These are phyloP conservation scores for Vanessa atalanta DNA, from an alignment of 1,140 invertebrate genomes.

Conservation along the genomic window DNA sequence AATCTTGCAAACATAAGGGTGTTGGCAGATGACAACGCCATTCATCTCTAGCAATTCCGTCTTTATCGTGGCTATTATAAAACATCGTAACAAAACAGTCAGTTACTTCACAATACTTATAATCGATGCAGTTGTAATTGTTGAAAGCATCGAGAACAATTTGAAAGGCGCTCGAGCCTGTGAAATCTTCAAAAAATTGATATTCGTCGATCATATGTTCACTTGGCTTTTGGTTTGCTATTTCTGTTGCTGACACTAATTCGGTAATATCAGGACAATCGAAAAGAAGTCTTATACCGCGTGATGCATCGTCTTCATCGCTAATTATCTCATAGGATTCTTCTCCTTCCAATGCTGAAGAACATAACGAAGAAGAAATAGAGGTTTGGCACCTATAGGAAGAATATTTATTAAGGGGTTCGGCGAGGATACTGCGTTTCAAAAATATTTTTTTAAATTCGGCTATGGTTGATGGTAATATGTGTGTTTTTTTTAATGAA, in stretches of 20 bases:
- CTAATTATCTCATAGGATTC: conserved; percentile 38
- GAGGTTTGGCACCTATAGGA: conserved; percentile 41
- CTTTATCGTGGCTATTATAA: conserved; percentile 66
- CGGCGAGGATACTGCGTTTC: conserved; percentile 65
- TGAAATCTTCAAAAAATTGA: conserved; percentile 75
- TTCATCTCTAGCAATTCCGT: conserved; percentile 60
- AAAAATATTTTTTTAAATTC: conserved; percentile 71
- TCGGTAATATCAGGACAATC: conserved; percentile 72
- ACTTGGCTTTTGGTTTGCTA: conserved; percentile 53
- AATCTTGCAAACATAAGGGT: conserved; percentile 80
- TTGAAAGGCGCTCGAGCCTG: conserved; percentile 56
- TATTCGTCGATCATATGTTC: conserved; percentile 67
- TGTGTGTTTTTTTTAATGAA: conserved; percentile 57
- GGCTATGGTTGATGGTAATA: conserved; percentile 50
- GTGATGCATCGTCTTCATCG: conserved; percentile 34
- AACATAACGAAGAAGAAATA: conserved; percentile 47
- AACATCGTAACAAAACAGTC: conserved; percentile 69
- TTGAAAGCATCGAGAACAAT: conserved; percentile 64
- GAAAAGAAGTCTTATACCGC: conserved; percentile 58
- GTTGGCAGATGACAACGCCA: conserved; percentile 75
- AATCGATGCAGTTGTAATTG: conserved; percentile 72
- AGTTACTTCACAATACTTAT: conserved; percentile 75
- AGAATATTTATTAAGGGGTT: conserved; percentile 55
- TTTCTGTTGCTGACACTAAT: conserved; percentile 67
- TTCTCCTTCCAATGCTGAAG: conserved; percentile 44